These are phyloP conservation scores for Drosophila hamatofila DNA, from an alignment of 2,888 invertebrate species.

Conservation along the genomic window DNA sequence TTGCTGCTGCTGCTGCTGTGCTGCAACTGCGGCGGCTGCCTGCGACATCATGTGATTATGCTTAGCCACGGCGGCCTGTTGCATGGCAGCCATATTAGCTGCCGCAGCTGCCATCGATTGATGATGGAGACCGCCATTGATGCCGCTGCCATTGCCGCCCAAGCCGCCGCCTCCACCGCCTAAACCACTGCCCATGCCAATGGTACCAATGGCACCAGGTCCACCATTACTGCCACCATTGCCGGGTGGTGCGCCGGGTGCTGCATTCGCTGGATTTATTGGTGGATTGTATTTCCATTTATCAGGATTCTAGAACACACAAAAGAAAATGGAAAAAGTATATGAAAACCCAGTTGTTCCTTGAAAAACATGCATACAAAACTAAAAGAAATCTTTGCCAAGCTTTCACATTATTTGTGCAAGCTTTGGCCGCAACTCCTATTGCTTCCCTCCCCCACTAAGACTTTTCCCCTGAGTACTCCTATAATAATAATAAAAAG, in stretches of 20 bases:
- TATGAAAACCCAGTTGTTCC: background rate
- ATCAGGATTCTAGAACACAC: slow-evolving; percentile 90
- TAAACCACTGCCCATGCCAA: slow-evolving; percentile 84
- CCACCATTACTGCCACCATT: slow-evolving; percentile 84
- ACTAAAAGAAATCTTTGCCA: slow-evolving; percentile 1
- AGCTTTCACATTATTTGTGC: slow-evolving; percentile 11
- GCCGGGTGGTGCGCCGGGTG: slow-evolving; percentile 86
- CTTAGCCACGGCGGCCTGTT: slow-evolving; percentile 83
- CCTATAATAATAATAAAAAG: background rate
- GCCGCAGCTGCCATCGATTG: slow-evolving; percentile 82
- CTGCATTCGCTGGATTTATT: slow-evolving; percentile 84
- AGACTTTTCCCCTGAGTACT: background rate
- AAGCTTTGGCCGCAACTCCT: slow-evolving; percentile 6
- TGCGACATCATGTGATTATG: slow-evolving; percentile 84
- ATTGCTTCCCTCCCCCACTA: background rate
- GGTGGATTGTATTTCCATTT: slow-evolving; percentile 93
- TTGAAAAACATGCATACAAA: background rate
- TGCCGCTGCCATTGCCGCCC: slow-evolving; percentile 84
- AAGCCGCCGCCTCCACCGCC: slow-evolving; percentile 77
- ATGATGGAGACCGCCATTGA: slow-evolving; percentile 83
- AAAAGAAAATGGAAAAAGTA: background rate
- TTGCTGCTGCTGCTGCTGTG: slow-evolving; percentile 85
- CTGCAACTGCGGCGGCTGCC: slow-evolving; percentile 81
- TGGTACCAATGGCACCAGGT: slow-evolving; percentile 84
- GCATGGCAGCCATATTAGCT: slow-evolving; percentile 84